Conservation (phyloP, 2,113 vertebrate species). For the Xiphophorus hellerii region DNA sequence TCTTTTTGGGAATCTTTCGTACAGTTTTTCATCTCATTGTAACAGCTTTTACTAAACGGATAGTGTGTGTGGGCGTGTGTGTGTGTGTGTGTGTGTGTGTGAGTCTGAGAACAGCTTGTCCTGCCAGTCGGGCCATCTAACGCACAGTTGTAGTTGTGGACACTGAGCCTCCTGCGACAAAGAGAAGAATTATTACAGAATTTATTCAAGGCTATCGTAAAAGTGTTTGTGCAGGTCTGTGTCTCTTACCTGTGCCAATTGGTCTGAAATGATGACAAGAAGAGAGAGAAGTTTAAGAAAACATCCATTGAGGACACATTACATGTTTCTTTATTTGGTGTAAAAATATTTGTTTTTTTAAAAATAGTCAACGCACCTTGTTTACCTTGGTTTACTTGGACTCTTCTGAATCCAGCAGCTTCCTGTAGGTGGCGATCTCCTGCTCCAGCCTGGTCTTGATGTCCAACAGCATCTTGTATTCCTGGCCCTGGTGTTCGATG, state of each 20-base stretch:
- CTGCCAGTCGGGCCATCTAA: constrained; percentile 55
- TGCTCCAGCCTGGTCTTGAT: constrained; percentile 83
- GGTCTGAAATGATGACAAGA: constrained; percentile 46
- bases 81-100: constrained; percentile 23
- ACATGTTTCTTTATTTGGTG: neutral
- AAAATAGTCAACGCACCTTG: neutral
- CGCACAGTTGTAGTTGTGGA: constrained; percentile 71
- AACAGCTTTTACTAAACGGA: constrained; percentile 41
- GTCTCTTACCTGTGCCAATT: constrained; percentile 49
- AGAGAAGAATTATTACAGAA: neutral
- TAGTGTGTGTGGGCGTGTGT: constrained; percentile 17
- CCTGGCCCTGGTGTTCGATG: constrained; percentile 79
- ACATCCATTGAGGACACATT: constrained; percentile 7
- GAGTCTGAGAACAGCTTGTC: constrained; percentile 60
- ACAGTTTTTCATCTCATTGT: constrained; percentile 42
- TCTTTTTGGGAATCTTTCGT: constrained; percentile 20
- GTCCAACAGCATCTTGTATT: constrained; percentile 80
- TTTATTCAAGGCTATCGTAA: constrained; percentile 2
- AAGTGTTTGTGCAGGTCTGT: neutral
- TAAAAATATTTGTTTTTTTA: neutral
- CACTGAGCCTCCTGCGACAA: constrained; percentile 66
- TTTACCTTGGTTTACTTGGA: constrained; percentile 61
- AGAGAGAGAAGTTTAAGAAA: constrained; percentile 6
- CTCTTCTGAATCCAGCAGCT: constrained; percentile 82
- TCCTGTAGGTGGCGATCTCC: constrained; percentile 84